Evolutionary conservation across 2,888 invertebrate species (phyloP).

Genomic region (Neoaliturus tenellus): DNA sequence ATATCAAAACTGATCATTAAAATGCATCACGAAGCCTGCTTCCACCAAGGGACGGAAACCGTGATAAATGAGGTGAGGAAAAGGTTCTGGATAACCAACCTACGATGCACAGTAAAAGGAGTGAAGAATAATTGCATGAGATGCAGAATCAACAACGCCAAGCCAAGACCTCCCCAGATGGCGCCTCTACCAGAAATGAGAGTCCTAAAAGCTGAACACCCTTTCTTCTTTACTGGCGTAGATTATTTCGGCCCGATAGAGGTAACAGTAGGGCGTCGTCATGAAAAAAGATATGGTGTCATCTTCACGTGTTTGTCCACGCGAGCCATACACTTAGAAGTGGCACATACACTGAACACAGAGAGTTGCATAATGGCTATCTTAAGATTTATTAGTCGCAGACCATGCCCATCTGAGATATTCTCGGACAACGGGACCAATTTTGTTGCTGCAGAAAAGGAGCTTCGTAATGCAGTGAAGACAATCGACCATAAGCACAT

Average conservation of each 20-base stretch:
- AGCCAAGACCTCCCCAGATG: constrained; percentile 12
- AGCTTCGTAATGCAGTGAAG: not conserved
- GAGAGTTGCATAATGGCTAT: constrained; percentile 20
- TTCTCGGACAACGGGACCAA: constrained; percentile 8
- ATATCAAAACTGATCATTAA: not conserved
- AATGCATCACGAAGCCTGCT: not conserved
- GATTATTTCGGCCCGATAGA: constrained; percentile 28
- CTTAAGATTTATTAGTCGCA: constrained; percentile 2
- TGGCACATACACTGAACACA: constrained; percentile 2
- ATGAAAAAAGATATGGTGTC: constrained; percentile 23
- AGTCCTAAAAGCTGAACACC: not conserved
- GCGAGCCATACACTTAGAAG: not conserved
- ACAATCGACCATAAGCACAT: no score
- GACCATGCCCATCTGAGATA: constrained; percentile 30
- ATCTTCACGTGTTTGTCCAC: constrained; percentile 22
- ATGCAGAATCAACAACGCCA: not conserved
- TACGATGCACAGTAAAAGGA: not conserved
- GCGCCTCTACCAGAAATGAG: not conserved
- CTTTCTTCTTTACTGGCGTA: constrained; percentile 17
- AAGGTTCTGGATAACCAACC: not conserved
- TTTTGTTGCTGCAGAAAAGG: constrained; percentile 15
- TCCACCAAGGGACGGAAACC: constrained; percentile 2
- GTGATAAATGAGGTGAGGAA: not conserved
- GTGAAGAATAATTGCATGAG: not conserved
- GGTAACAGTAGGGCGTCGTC: not conserved